These are phyloP conservation scores for Glaucidium brasilianum DNA, from an alignment of 2,113 vertebrate species.

Conservation along the genomic window DNA sequence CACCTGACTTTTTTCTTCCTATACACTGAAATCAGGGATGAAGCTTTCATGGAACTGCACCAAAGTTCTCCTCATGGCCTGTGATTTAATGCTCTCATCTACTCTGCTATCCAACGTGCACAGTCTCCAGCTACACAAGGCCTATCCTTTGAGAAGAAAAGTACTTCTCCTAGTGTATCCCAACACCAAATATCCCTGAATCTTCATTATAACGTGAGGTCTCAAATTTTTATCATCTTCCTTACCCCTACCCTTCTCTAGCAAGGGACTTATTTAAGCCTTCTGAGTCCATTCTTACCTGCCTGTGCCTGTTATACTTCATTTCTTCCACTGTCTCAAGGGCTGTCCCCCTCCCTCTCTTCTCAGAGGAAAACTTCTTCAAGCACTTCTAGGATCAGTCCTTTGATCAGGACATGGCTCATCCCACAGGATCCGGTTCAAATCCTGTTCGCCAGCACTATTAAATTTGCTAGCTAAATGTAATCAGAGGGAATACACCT, in stretches of 20 bases:
- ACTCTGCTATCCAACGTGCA: not conserved
- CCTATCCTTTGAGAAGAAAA: not conserved
- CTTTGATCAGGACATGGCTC: not conserved
- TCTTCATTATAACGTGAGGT: not conserved
- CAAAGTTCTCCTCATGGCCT: not conserved
- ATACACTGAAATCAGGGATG: not conserved
- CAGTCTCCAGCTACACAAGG: not conserved
- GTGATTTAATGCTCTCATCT: not conserved
- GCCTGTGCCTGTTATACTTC: not conserved
- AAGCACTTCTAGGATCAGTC: not conserved
- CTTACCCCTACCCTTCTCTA: not conserved
- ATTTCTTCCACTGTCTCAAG: not conserved
- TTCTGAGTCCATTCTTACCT: not conserved
- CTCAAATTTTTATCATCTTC: not conserved
- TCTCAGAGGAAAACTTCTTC: not conserved
- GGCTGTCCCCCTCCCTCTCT: not conserved
- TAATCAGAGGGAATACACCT: not conserved
- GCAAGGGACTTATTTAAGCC: not conserved
- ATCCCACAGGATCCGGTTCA: not conserved
- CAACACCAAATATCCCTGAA: not conserved
- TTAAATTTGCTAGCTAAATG: not conserved
- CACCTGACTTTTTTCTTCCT: not conserved
- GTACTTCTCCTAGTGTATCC: not conserved
- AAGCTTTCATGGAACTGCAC: not conserved
- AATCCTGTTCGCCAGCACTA: not conserved